Evolutionary conservation across 1,140 invertebrate genomes (phyloP), one percentile per base, ranked within the genome.

Genomic region (Papilio helenus): DNA sequence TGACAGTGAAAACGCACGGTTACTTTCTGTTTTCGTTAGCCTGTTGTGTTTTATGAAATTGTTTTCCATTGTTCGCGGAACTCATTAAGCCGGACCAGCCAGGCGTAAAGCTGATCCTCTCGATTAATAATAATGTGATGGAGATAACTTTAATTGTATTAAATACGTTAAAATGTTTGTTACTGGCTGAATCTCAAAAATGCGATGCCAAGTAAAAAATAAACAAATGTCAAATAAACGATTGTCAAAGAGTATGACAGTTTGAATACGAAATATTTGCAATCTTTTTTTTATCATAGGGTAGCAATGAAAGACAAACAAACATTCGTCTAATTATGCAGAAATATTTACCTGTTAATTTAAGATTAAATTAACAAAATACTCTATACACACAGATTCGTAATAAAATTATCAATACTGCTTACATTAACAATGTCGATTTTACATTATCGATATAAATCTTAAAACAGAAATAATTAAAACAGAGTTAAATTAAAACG

Each of bases 31-130:
- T 61, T 61, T 61, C 51, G 23, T 61, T 26, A 61, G 58, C 20
- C 58, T 61, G 23, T 26, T 61, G 23, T 61, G 58, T 61, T 61
- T 61, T 61, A 61, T 61, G 58, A 26, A 61, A 61, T 61, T 61
- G 58, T 61, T 61, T 61, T 61, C 58, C 58, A 61, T 61, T 26
- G 58, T 61, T 26, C 58, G 20, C 10, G 10, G 12, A 26, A 26
- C 58, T 61, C 58, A 61, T 61, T 26, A 61, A 61, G 58, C 58
- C 58, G 58, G 10, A 2, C 58, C 26, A 61, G 20, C 18, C 9
- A 23, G 3, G 58, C 58, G 23, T 26, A 26, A 23, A 61, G 58
- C 58, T 61, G 58, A 61, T 26, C 10, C 8, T 26, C 9, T 61
- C 58, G 58, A 61, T 61, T 61, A 10, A 23, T 58, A 58, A 61